These are phyloP conservation scores for Cheirogaleus major DNA, from an alignment of 2,797 vertebrate species.

Conservation along the genomic window DNA sequence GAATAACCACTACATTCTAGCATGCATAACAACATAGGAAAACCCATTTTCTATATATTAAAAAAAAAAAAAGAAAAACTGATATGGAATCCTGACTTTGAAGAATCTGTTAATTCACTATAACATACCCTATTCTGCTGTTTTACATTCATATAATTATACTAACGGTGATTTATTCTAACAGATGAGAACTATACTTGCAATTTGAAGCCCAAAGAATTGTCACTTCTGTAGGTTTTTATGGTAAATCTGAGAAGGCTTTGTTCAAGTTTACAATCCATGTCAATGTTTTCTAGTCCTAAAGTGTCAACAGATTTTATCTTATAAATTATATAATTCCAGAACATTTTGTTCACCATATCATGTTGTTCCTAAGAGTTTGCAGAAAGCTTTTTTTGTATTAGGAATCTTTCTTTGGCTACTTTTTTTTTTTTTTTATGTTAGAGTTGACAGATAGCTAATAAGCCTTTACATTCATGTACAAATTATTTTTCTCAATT, in stretches of 20 bases:
- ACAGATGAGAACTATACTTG: not conserved
- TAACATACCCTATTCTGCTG: not conserved
- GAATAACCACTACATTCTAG: no score
- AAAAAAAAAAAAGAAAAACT: not conserved
- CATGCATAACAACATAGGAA: no score
- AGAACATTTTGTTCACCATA: not conserved
- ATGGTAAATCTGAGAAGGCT: not conserved
- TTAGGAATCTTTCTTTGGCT: not conserved
- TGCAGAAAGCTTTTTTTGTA: not conserved
- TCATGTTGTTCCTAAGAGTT: not conserved
- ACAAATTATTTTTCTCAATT: slow-evolving; percentile 21
- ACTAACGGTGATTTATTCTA: not conserved
- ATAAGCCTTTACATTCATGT: not conserved
- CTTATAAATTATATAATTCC: not conserved
- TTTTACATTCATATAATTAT: not conserved
- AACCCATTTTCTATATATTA: no score
- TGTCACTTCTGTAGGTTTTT: not conserved
- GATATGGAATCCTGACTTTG: not conserved
- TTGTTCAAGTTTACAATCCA: not conserved
- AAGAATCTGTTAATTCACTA: not conserved
- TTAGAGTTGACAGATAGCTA: not conserved
- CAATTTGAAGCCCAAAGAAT: not conserved
- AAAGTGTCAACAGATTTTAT: not conserved
- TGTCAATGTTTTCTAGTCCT: not conserved
- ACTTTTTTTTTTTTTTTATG: not conserved